These are phyloP conservation scores for Lasioglossum zephyrum DNA, from an alignment of 2,888 invertebrate species.

Conservation along the genomic window DNA sequence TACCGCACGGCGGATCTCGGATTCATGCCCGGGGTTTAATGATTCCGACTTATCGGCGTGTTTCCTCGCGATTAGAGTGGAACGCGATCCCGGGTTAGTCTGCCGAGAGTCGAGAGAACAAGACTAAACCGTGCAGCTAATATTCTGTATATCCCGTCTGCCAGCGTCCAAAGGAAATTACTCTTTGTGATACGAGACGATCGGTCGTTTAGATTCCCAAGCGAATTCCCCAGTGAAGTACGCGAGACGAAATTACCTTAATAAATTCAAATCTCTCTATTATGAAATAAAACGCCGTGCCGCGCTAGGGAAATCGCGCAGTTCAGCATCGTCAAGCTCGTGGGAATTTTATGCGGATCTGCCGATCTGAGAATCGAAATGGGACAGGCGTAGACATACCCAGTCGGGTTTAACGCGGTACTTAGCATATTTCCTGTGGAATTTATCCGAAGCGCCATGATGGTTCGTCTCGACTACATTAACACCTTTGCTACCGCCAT, in stretches of 20 bases:
- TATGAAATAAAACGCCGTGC: background rate
- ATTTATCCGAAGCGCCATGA: background rate
- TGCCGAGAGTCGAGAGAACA: slow-evolving; percentile 3
- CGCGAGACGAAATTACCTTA: background rate
- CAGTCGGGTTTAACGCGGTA: no score
- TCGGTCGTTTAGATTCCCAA: slow-evolving; percentile 28
- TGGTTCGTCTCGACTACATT: background rate
- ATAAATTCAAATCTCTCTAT: slow-evolving; percentile 8
- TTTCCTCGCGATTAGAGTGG: slow-evolving; percentile 38
- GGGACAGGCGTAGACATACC: background rate
- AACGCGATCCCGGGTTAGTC: background rate
- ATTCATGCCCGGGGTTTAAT: slow-evolving; percentile 44
- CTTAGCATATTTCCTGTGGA: background rate
- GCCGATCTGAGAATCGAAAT: background rate
- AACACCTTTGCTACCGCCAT: no score
- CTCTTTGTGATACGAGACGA: slow-evolving; percentile 19
- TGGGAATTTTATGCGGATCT: background rate
- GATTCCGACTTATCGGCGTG: slow-evolving; percentile 45
- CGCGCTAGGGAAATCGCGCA: background rate
- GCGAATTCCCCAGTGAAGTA: background rate
- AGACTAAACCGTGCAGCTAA: background rate
- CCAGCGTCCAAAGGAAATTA: background rate
- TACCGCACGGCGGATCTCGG: slow-evolving; percentile 34
- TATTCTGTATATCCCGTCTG: background rate
- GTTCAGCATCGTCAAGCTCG: background rate